Evolutionary conservation across 1,140 invertebrate species (phyloP), one percentile per base, ranked within the genome.

Genomic region (Chlorops oryzae): DNA sequence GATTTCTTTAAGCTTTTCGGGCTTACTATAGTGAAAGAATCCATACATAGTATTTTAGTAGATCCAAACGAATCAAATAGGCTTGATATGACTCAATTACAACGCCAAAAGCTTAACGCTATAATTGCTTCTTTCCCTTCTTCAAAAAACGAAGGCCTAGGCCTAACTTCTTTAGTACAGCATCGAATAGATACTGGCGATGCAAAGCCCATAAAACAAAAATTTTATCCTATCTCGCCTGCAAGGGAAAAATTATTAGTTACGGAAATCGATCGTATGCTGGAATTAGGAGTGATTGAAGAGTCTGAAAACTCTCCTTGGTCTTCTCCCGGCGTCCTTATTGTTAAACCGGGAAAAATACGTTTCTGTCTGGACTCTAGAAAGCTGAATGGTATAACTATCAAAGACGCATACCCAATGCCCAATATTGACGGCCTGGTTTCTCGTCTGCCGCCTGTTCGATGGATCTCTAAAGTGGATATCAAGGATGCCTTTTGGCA

Each of bases 101-200:
- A n/a, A n/a, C n/a, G n/a, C n/a, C n/a, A 13, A 3, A 7, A 27
- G 38, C 4, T 40, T 3, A 13, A 22, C 12, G 23, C 17, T 24
- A 24, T 52, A 1, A 45, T 35, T 13, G 1, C 38, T 22, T 44
- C 34, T 3, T 50, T 51, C 34, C 43, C 52, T 10, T 41, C 27
- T 17, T 51, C 23, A 4, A 25, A 50, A 24, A 37, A 40, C 27
- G 34, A 47, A 41, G 46, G 41, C 3, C 35, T 42, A 41, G 46
- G 50, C 5, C 32, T 25, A 3, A 49, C 50, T 7, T 32, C n/a
- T 25, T 27, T 52, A 18, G 49, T 49, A 2, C 17, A 35, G 20
- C 50, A 58, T 32, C 21, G 18, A 6, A 57, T 57, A 15, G 55
- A 54, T 28, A 52, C 54, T 12, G 52, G 47, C 17, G n/a, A n/a